Evolutionary conservation across 2,113 vertebrate genomes (phyloP).

Genomic region (Pseudonaja textilis): DNA sequence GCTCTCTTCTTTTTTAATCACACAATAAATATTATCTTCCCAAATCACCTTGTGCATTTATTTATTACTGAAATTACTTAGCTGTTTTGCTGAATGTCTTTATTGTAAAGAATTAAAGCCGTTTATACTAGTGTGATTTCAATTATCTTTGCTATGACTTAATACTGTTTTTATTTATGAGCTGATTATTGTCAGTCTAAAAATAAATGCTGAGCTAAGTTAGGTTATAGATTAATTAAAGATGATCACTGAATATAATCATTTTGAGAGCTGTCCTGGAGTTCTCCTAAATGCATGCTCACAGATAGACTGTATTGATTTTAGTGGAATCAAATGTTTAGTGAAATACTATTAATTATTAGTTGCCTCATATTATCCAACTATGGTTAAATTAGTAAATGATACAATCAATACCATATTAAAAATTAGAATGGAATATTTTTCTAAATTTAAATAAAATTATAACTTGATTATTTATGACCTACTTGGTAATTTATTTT

Average conservation of each 20-base stretch:
- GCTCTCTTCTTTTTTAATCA: neutral
- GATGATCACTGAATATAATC: neutral
- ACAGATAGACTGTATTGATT: neutral
- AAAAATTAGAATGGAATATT: neutral
- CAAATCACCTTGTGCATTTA: neutral
- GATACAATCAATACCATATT: neutral
- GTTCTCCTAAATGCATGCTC: neutral
- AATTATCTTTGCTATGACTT: neutral
- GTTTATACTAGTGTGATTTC: neutral
- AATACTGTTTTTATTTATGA: neutral
- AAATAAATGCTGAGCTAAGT: neutral
- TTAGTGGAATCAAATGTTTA: neutral
- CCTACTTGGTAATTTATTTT: neutral
- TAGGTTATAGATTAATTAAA: neutral
- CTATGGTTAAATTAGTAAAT: neutral
- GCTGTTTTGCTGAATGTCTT: neutral
- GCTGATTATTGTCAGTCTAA: neutral
- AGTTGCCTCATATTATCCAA: neutral
- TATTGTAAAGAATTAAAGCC: neutral
- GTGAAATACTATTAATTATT: neutral
- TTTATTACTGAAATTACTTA: neutral
- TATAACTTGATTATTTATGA: neutral
- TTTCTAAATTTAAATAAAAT: neutral
- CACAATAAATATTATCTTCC: neutral
- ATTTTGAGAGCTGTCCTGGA: neutral